Conservation (phyloP, 1,140 invertebrate species). For the Zophobas atratus region DNA sequence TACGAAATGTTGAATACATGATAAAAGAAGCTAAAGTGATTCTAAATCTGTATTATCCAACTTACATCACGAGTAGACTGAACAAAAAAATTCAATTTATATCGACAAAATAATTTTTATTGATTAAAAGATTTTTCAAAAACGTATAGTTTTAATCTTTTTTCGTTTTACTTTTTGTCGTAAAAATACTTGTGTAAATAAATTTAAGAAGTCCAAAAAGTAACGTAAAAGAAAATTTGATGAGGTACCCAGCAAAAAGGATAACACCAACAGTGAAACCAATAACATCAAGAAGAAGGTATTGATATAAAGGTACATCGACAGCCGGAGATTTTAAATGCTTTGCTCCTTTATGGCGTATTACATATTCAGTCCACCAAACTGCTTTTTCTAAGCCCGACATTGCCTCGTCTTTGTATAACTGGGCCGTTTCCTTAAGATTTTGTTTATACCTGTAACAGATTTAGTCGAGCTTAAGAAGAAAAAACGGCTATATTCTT, state of each 20-base stretch:
- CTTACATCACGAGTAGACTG: slow-evolving; percentile 59
- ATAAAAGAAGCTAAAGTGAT: slow-evolving; percentile 60
- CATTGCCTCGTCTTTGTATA: slow-evolving; percentile 64
- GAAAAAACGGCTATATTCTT: background rate
- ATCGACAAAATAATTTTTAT: slow-evolving; percentile 57
- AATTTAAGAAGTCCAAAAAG: background rate
- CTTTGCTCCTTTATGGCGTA: slow-evolving; percentile 67
- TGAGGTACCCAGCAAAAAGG: background rate
- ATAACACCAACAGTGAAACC: slow-evolving; percentile 42
- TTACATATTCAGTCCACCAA: slow-evolving; percentile 71
- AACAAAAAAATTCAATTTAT: slow-evolving; percentile 61
- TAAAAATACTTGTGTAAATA: slow-evolving; percentile 30
- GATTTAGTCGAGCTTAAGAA: background rate
- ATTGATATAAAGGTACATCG: slow-evolving; percentile 68
- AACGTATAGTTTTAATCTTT: slow-evolving; percentile 15
- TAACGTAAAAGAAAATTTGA: background rate
- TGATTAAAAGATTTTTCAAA: slow-evolving; percentile 34
- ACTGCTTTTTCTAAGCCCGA: slow-evolving; percentile 67
- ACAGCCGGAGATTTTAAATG: slow-evolving; percentile 64
- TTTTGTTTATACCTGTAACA: slow-evolving; percentile 56
- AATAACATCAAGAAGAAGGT: slow-evolving; percentile 69
- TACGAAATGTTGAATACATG: slow-evolving; percentile 59
- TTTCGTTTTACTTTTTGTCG: slow-evolving; percentile 28
- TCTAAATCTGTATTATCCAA: slow-evolving; percentile 61
- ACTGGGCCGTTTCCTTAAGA: slow-evolving; percentile 53